phyloP scores from a whole-genome alignment of 1,140 invertebrate species.

The Drosophila guanche region DNA sequence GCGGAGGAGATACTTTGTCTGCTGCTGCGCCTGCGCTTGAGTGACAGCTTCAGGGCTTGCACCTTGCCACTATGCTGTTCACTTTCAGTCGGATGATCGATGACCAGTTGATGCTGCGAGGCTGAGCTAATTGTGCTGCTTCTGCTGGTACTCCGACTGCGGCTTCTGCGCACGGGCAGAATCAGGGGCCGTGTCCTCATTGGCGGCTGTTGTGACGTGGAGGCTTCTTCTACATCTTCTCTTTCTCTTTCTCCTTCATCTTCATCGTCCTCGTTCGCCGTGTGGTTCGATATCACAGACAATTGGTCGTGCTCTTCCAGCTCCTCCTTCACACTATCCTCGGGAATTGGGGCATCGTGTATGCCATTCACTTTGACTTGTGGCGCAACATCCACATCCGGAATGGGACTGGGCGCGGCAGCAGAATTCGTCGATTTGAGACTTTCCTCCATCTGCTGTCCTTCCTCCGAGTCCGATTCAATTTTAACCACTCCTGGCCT shows the following conservation, averaged over 20 bases:
- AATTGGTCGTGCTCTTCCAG: constrained; percentile 30
- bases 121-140: constrained; percentile 64
- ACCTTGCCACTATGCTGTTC: constrained; percentile 45
- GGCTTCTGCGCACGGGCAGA: constrained; percentile 24
- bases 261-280: constrained; percentile 18
- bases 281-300: constrained; percentile 65
- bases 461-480: constrained; percentile 50
- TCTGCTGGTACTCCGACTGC: constrained; percentile 27
- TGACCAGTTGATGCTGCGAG: constrained; percentile 66
- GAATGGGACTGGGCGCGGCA: too few relatives aligned
- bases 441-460: constrained; percentile 5
- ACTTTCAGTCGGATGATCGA: constrained; percentile 65
- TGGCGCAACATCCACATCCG: background rate
- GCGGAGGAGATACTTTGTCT: constrained; percentile 8
- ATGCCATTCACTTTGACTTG: constrained; percentile 54
- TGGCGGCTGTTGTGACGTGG: background rate
- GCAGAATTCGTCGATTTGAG: background rate
- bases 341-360: constrained; percentile 23
- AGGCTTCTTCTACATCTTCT: too few relatives aligned
- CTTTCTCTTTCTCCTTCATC: background rate
- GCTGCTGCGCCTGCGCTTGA: constrained; percentile 38
- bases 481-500: constrained; percentile 36
- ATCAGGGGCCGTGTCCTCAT: constrained; percentile 4
- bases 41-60: constrained; percentile 19
- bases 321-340: background rate